phyloP scores from a whole-genome alignment of 2,888 invertebrate genomes.

The Ectemnius cavifrons region DNA sequence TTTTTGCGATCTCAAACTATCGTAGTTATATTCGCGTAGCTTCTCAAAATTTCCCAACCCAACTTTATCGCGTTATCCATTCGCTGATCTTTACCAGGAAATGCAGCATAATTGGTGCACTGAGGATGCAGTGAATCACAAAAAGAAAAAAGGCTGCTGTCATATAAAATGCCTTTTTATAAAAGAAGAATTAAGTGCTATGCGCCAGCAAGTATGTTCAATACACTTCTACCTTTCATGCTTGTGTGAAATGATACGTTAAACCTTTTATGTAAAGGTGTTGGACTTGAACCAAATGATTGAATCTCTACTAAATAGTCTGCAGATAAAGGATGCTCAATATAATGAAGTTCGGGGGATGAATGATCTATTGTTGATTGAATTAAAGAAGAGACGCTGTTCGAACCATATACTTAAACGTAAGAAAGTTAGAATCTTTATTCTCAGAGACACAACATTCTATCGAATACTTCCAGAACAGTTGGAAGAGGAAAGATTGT shows the following conservation, averaged over 20 bases:
- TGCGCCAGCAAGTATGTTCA: constrained; percentile 56
- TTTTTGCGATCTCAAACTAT: constrained; percentile 41
- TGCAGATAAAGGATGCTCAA: constrained; percentile 78
- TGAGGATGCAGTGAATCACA: constrained; percentile 41
- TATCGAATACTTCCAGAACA: constrained; percentile 75
- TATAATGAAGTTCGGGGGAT: constrained; percentile 79
- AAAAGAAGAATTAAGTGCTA: constrained; percentile 39
- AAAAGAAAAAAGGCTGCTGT: constrained; percentile 36
- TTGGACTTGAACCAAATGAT: constrained; percentile 78
- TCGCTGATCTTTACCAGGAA: constrained; percentile 51
- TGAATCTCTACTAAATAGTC: constrained; percentile 77
- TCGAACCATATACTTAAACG: constrained; percentile 78
- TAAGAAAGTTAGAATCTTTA: constrained; percentile 39
- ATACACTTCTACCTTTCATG: constrained; percentile 49
- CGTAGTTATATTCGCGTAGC: constrained; percentile 7
- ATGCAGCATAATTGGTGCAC: constrained; percentile 62
- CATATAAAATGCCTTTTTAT: constrained; percentile 39
- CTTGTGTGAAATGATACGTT: constrained; percentile 46
- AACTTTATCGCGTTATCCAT: not conserved
- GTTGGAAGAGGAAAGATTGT: constrained; percentile 80
- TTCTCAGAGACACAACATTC: not conserved
- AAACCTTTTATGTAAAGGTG: constrained; percentile 75
- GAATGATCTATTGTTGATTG: constrained; percentile 79
- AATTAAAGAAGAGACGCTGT: constrained; percentile 79
- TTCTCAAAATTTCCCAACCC: constrained; percentile 2